Percentiles rank a stretch among this genome's conserved stretches.
phyloP scores from a whole-genome alignment of 2,797 vertebrate genomes.

The Poecilia velifera region DNA sequence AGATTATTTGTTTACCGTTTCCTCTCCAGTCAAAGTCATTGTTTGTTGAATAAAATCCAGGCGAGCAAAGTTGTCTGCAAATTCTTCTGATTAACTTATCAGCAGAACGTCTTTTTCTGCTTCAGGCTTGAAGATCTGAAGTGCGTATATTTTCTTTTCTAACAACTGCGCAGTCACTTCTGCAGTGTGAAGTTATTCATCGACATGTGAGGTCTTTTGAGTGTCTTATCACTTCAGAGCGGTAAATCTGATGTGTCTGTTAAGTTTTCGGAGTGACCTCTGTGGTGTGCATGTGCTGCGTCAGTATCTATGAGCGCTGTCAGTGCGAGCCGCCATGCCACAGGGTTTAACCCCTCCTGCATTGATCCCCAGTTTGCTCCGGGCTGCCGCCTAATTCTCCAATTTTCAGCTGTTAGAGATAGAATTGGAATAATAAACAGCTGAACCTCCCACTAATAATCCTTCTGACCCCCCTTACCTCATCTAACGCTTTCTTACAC shows the following conservation, averaged over 20 bases:
- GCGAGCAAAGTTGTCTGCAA: constrained; percentile 17
- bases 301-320: constrained; percentile 69
- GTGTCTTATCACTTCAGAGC: constrained; percentile 77
- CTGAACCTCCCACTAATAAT: constrained; percentile 85
- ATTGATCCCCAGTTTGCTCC: constrained; percentile 77
- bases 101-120: constrained; percentile 13
- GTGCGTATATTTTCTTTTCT: constrained; percentile 18
- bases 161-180: constrained; percentile 26
- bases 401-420: constrained; percentile 88
- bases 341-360: constrained; percentile 78
- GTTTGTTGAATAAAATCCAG: constrained; percentile 11
- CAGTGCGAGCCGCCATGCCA: constrained; percentile 67
- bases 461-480: constrained; percentile 49
- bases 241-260: constrained; percentile 80
- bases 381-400: constrained; percentile 79
- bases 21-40: constrained; percentile 10
- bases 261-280: constrained; percentile 76
- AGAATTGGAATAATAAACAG: constrained; percentile 89
- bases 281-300: constrained; percentile 55
- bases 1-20: constrained; percentile 7
- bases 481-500: constrained; percentile 19
- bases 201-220: constrained; percentile 54
- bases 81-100: constrained; percentile 5
- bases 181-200: constrained; percentile 64
- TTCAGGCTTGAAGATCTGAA: neutral